Evolutionary conservation across 92 coral and sea anemone genomes (phyloP), one percentile per base, ranked within the genome.

Genomic region (Plumapathes pennacea): DNA sequence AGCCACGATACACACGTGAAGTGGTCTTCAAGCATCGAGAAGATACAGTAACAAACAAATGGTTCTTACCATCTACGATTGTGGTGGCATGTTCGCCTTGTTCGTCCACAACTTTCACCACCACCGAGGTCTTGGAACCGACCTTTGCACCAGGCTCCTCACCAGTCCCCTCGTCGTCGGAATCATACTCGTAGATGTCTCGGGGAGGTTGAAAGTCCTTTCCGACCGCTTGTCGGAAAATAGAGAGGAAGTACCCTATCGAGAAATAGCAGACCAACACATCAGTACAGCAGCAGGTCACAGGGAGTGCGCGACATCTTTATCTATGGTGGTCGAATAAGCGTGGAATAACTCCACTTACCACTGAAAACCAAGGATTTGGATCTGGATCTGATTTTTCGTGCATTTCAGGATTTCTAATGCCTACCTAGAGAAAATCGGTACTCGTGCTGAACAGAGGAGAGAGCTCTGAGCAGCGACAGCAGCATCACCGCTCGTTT

Each of bases 401-500:
- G n/a, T n/a, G n/a, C n/a, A n/a, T n/a, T n/a, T n/a, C n/a, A n/a
- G n/a, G n/a, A n/a, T n/a, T n/a, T n/a, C n/a, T n/a, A n/a, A n/a
- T n/a, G n/a, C n/a, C n/a, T n/a, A n/a, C n/a, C n/a, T 36, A 88
- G 55, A 45, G 95, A 89, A 57, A 88, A 91, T 32, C 97, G 97
- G 61, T 87, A 91, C 71, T 91, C 96, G 65, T 91, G 97, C 27
- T 91, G 97, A 4, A 91, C 78, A 30, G 74, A 58, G 52, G 84
- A 79, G 52, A 91, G 74, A 21, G 87, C 83, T 32, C 78, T 84
- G 49, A 84, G 51, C 22, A 89, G 89, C 39, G 78, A 71, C 46
- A 83, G 88, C 67, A 91, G 66, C 32, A 89, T 81, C 63, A 89
- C 95, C 22, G 90, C 96, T 7, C 89, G 82, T 40, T 72, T 85